Base-by-base conservation (phyloP, 2,888 invertebrate species). In the Entomobrya multifasciata region DNA sequence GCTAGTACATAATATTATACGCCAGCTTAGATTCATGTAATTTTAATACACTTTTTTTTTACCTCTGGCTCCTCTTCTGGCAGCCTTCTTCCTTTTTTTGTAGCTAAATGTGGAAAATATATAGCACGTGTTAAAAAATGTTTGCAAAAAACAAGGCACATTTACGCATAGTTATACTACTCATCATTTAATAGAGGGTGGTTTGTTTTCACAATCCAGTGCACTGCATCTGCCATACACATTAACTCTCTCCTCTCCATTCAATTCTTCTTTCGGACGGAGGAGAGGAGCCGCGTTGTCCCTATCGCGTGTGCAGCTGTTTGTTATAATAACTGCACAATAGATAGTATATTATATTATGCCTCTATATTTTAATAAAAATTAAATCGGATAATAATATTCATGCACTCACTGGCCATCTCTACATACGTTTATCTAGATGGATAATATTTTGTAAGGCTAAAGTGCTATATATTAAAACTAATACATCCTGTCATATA, bases 121-220 rank as follows among this genome's bases (percentile, higher is more conserved):
- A 78, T 78, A 5, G 77, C 77, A 78, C 77, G 77, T 78, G 77
- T 78, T 76, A 62, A 44, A 78, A 25, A 60, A 25, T 10, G 1
- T 57, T 57, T 57, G 57, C 57, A 57, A 55, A 55, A 10, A 25
- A 25, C 8, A 6, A 15, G n/a, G 25, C 15, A 4, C 20, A 57
- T 20, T 11, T 49, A n/a, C 13, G 49, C 13, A 8, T 49, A 3
- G 49, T 49, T 49, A n/a, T 49, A 8, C 5, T 49, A 49, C n/a
- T n/a, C n/a, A n/a, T n/a, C 13, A 15, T 49, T 2, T n/a, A 49
- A 3, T 3, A 25, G 25, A 25, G 30, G 36, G 47, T 44, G 20
- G 30, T 65, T n/a, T 65, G n/a, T 86, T 74, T 81, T 86, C 81
- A 86, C 86, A 70, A 70, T 47, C 70, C 70, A 70, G 25, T 49